phyloP scores from a whole-genome alignment of 53 echinoderm and acorn worm species.

The Temnopleurus reevesii region DNA sequence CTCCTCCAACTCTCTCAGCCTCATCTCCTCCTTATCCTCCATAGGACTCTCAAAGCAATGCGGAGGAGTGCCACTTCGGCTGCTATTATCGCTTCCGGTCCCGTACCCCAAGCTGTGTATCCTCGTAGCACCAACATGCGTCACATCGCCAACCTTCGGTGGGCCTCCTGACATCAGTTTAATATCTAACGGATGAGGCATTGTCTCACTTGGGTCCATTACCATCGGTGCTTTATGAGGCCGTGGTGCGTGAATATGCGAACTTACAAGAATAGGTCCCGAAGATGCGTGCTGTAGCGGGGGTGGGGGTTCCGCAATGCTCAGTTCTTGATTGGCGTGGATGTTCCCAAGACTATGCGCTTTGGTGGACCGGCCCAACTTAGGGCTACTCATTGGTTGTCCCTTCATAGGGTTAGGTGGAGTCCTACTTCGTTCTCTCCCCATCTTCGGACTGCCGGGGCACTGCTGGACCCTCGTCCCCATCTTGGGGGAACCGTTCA shows the following conservation, averaged over 20 bases:
- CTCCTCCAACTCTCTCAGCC: conserved; percentile 87
- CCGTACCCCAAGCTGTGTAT: conserved; percentile 57
- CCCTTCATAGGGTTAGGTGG: conserved; percentile 40
- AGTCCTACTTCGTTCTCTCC: conserved; percentile 51
- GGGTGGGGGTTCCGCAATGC: conserved; percentile 54
- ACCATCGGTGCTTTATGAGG: conserved; percentile 58
- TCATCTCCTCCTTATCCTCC: conserved; percentile 87
- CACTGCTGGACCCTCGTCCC: conserved; percentile 38
- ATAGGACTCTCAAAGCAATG: conserved; percentile 58
- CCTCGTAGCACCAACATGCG: conserved; percentile 45
- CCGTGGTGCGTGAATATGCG: conserved; percentile 41
- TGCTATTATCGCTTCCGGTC: conserved; percentile 50
- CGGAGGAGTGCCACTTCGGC: conserved; percentile 47
- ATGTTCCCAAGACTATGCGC: conserved; percentile 62
- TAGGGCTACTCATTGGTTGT: conserved; percentile 54
- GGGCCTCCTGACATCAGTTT: conserved; percentile 71
- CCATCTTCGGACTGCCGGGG: conserved; percentile 45
- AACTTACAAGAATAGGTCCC: conserved; percentile 25
- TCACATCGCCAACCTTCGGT: conserved; percentile 54
- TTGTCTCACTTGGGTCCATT: conserved; percentile 48
- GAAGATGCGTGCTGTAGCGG: conserved; percentile 48
- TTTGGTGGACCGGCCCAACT: conserved; percentile 31
- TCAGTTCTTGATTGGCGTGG: conserved; percentile 45
- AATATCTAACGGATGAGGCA: conserved; percentile 70
- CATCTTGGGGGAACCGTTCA: conserved; percentile 49